A percentile compares a stretch with the other conserved stretches of the same genome.
phyloP scores from a whole-genome alignment of 2,113 vertebrate species.

The Syrmaticus mikado region DNA sequence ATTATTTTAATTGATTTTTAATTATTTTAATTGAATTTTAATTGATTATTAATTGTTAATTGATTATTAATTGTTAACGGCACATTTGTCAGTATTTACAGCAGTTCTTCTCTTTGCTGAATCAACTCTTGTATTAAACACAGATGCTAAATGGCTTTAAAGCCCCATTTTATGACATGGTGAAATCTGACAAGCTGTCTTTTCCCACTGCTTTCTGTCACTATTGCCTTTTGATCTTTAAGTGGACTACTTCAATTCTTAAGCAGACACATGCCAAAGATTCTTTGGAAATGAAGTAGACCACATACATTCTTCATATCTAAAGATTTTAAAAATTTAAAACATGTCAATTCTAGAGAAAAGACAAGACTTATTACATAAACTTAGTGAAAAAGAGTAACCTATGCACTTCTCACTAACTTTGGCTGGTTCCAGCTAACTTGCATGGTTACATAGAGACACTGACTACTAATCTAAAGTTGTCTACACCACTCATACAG shows the following conservation, averaged over 20 bases:
- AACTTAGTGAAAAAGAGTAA: background rate
- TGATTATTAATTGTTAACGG: background rate
- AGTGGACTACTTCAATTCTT: background rate
- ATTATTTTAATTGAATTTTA: too few relatives aligned
- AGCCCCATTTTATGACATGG: background rate
- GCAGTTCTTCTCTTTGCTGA: background rate
- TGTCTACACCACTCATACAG: background rate
- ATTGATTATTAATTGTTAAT: too few relatives aligned
- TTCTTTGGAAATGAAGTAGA: background rate
- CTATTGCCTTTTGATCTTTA: background rate
- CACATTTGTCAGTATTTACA: background rate
- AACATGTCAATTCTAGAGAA: background rate
- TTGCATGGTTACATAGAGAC: background rate
- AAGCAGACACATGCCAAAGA: background rate
- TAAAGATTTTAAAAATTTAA: background rate
- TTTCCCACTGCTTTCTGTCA: background rate
- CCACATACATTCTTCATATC: background rate
- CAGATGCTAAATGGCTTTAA: background rate
- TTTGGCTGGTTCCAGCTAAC: background rate
- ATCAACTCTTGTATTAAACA: background rate
- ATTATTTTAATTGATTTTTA: too few relatives aligned
- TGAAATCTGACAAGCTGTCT: background rate
- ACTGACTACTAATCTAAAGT: background rate
- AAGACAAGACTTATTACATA: rapidly evolving
- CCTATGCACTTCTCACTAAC: background rate